These are phyloP conservation scores for Dufourea novaeangliae DNA, from an alignment of 1,140 invertebrate species.

Conservation along the genomic window DNA sequence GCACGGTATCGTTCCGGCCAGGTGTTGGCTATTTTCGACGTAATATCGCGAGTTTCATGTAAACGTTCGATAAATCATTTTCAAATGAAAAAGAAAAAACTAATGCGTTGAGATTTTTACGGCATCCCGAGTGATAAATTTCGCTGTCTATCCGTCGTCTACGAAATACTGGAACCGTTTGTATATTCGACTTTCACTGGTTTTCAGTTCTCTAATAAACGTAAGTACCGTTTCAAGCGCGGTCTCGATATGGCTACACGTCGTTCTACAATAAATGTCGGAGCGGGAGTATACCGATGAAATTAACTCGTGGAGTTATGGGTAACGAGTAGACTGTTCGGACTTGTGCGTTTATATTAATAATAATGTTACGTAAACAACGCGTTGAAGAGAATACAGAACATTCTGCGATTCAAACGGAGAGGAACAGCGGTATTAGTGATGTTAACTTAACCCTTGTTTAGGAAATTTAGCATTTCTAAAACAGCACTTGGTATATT, in stretches of 20 bases:
- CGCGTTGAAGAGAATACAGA: no score
- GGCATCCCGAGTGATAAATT: not conserved
- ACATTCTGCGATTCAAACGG: no score
- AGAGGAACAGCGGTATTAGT: no score
- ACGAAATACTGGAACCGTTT: not conserved
- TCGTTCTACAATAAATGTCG: not conserved
- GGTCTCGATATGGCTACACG: not conserved
- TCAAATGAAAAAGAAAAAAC: not conserved
- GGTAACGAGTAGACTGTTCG: no score
- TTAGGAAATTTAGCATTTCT: no score
- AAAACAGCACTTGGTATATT: no score
- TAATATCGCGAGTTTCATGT: not conserved
- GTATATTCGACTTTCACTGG: constrained; percentile 9
- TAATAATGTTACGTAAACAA: no score
- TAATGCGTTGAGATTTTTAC: not conserved
- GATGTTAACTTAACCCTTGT: no score
- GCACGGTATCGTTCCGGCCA: not conserved
- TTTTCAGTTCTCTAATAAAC: not conserved
- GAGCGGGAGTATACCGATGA: no score
- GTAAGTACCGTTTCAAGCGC: not conserved
- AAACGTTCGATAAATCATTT: not conserved
- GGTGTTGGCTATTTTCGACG: not conserved
- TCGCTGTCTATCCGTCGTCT: not conserved
- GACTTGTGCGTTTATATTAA: no score
- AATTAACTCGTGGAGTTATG: no score